Evolutionary conservation across 2,888 invertebrate genomes (phyloP).

Genomic region (Drepanosiphum platanoidis): DNA sequence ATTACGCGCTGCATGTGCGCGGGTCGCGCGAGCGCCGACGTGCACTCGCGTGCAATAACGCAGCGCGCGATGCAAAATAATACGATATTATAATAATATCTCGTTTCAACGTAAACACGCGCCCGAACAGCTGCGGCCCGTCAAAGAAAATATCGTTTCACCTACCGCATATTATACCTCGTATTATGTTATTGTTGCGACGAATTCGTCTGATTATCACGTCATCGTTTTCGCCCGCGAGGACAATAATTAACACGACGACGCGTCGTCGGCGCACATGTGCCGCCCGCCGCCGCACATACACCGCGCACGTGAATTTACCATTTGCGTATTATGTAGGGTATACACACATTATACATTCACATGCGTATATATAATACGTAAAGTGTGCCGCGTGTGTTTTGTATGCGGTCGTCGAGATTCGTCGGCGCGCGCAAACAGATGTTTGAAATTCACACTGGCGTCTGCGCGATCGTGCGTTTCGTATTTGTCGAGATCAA

Average conservation of each 20-base stretch:
- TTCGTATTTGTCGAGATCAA: conserved; percentile 15
- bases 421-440: conserved; percentile 21
- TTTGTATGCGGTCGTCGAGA: conserved; percentile 13
- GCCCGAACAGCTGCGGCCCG: too few species aligned
- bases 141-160: too few species aligned
- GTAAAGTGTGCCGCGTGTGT: not conserved
- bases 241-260: not conserved
- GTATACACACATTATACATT: not conserved
- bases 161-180: not conserved
- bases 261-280: not conserved
- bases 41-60: not conserved
- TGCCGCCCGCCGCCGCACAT: not conserved
- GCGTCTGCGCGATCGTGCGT: not conserved
- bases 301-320: not conserved
- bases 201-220: not conserved
- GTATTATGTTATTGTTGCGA: too few species aligned
- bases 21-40: not conserved
- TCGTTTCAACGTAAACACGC: not conserved
- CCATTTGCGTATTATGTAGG: not conserved
- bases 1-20: not conserved
- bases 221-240: not conserved
- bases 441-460: conserved; percentile 45
- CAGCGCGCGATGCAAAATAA: not conserved
- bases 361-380: too few species aligned
- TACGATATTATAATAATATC: not conserved